phyloP scores from a whole-genome alignment of 1,140 invertebrate genomes.

The Dufourea novaeangliae region DNA sequence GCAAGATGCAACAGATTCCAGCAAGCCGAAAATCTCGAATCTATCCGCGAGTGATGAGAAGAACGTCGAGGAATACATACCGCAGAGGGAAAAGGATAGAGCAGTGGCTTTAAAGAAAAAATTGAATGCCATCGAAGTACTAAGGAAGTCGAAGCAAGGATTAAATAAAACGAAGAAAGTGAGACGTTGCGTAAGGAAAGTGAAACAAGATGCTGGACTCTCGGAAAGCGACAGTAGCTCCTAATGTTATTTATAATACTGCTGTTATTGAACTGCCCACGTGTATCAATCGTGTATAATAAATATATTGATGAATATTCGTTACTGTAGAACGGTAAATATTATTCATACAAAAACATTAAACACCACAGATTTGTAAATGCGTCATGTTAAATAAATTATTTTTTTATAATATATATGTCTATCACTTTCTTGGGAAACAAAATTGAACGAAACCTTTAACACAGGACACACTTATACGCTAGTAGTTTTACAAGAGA shows the following conservation, averaged over 20 bases:
- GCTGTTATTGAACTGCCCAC: background rate
- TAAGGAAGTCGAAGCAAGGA: slow-evolving; percentile 86
- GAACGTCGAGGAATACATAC: slow-evolving; percentile 84
- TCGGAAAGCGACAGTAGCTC: slow-evolving; percentile 89
- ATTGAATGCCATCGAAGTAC: slow-evolving; percentile 88
- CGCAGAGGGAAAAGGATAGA: slow-evolving; percentile 87
- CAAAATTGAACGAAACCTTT: background rate
- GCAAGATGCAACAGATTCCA: background rate
- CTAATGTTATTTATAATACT: background rate
- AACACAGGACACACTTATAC: background rate
- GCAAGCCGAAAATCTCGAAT: background rate
- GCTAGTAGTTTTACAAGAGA: background rate
- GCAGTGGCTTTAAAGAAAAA: slow-evolving; percentile 85
- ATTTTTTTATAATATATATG: background rate
- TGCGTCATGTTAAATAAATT: slow-evolving; percentile 18
- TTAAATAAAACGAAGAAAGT: slow-evolving; percentile 81
- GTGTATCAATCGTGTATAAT: background rate
- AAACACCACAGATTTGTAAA: background rate
- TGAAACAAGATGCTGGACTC: slow-evolving; percentile 84
- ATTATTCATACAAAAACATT: background rate
- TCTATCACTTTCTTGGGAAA: background rate
- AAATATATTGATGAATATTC: background rate
- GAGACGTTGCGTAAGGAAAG: slow-evolving; percentile 75
- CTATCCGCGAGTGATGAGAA: background rate
- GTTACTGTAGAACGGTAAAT: background rate